Evolutionary conservation across 2,113 vertebrate genomes (phyloP), one percentile per base, ranked within the genome.

Genomic region (Oceanodroma tethys): DNA sequence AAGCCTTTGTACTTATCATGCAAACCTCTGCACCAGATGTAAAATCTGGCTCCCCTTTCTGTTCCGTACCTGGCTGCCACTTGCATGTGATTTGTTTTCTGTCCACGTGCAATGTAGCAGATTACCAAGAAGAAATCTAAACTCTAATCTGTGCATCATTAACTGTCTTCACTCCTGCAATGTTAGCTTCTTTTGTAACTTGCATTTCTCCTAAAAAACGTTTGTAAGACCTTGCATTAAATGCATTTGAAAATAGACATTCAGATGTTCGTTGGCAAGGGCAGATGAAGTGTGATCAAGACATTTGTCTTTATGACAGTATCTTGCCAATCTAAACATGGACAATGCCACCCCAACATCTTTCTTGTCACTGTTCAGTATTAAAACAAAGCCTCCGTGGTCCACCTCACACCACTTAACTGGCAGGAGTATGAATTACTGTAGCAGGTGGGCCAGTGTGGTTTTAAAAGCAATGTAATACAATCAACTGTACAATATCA

Each of bases 401-500:
- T 90, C 96, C 74, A 95, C 84, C 92, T 96, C 97, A 96, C 94
- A 96, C 95, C 72, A 97, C 80, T 95, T 96, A 97, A 95, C 86
- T 96, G 93, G 92, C 75, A 97, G 92, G 56, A 97, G 48, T 56
- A 98, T 96, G 96, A 98, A 98, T 98, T 98, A 98, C 97, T 98
- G 94, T 90, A 98, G 98, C 98, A 98, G 98, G 98, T 98, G 98
- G 98, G 90, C 93, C 93, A 81, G 56, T 96, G 95, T 92, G 97
- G 97, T 97, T 98, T 98, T 97, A 97, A 98, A 94, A 98, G 91
- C 95, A 98, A 92, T 97, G 97, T 98, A 98, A 98, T 97, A 98
- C 95, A 98, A 98, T 98, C 97, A 98, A 97, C 98, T 97, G 97
- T 94, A 97, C 83, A 90, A 52, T 97, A 98, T 98, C 96, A 82